Conservation (phyloP, 2,113 vertebrate species). For the Corythaixoides concolor region DNA sequence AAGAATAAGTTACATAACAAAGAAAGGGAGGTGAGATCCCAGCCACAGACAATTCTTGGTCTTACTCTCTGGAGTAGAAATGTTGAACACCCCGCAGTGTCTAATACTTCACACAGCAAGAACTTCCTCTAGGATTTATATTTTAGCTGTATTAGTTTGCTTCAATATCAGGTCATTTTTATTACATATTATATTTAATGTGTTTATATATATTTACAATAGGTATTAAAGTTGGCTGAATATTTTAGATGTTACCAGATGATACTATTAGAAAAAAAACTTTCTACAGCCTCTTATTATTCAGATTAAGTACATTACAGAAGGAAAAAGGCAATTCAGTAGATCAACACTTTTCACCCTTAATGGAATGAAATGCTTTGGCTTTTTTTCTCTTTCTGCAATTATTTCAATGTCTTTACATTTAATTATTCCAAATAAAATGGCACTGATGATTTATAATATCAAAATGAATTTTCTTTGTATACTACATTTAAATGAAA, state of each 20-base stretch:
- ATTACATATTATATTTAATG: not conserved
- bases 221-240: not conserved
- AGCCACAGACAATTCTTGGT: not conserved
- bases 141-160: not conserved
- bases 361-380: not conserved
- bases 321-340: not conserved
- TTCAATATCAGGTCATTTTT: not conserved
- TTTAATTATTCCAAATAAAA: not conserved
- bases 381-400: not conserved
- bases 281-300: not conserved
- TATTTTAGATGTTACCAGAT: not conserved
- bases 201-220: not conserved
- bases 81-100: not conserved
- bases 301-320: not conserved
- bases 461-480: not conserved
- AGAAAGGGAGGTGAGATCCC: not conserved
- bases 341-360: not conserved
- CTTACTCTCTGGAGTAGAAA: not conserved
- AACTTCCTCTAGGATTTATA: not conserved
- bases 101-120: not conserved
- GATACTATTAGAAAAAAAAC: not conserved
- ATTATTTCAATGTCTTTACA: not conserved
- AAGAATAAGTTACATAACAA: not conserved
- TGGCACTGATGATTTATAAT: not conserved
- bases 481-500: not conserved